Evolutionary conservation across 1,140 invertebrate genomes (phyloP), one percentile per base, ranked within the genome.

Genomic region (Bombus superbus): DNA sequence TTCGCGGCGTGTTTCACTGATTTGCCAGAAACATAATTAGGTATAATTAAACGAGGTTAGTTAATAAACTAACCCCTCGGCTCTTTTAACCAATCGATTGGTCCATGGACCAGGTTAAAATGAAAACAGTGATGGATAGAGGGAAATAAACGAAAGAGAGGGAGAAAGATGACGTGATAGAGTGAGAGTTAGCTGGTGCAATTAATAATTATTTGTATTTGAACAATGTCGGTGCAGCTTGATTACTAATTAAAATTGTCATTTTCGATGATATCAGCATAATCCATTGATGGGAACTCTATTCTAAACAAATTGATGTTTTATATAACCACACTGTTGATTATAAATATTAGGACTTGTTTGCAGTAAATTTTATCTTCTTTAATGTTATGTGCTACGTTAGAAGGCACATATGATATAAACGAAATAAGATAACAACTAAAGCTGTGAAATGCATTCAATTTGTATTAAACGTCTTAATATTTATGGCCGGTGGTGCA

Each of bases 211-310:
- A 93, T 92, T 92, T 89, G 89, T 87, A 91, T 92, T 92, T 89
- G 91, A 89, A 88, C 88, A 92, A 89, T 89, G 78, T 69, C 83
- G 73, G 69, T 73, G 79, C 47, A 79, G 88, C 87, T 93, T 93
- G 91, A 93, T 93, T 93, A 90, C 92, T 92, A 92, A 93, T 93
- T 53, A 89, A 93, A 91, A 92, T 92, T 86, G 91, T 92, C 89
- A 90, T 92, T 92, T 92, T 88, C 91, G 87, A 89, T 86, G 83
- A 90, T 88, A 86, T 64, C 57, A 25, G 35, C 22, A 80, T 90
- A 90, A 91, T 32, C 15, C 8, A 35, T 35, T 88, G 66, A 72
- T 77, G 47, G 77, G 40, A 77, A 11, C 62, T 40, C 18, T 22
- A 38, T 68, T 10, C 9, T 77, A 40, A 62, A 71, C 35, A 18